phyloP scores from a whole-genome alignment of 2,888 invertebrate species.

The Globia sparganii region DNA sequence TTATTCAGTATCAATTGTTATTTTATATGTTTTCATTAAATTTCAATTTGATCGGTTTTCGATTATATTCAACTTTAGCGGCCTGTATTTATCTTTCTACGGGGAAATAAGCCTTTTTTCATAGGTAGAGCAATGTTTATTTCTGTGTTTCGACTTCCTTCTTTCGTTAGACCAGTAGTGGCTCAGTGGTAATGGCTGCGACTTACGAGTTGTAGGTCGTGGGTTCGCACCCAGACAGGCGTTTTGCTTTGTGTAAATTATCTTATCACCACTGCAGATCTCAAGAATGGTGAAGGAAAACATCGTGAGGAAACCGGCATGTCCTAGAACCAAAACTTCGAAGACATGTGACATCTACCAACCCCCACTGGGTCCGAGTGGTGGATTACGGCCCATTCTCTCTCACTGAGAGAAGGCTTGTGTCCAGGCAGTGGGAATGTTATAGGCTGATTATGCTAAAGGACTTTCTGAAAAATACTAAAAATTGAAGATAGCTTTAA shows the following conservation, averaged over 20 bases:
- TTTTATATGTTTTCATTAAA: conserved; percentile 15
- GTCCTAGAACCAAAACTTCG: too few species aligned
- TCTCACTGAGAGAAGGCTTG: background rate
- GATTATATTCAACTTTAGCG: background rate
- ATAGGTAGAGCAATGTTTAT: background rate
- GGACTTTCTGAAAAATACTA: background rate
- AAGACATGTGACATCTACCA: too few species aligned
- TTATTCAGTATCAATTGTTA: conserved; percentile 8
- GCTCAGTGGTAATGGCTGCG: background rate
- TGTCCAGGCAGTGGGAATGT: background rate
- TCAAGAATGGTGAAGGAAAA: background rate
- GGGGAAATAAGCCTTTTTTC: too few species aligned
- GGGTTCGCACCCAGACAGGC: too few species aligned
- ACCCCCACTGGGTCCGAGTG: too few species aligned
- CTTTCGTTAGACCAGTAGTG: background rate
- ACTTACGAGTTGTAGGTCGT: too few species aligned
- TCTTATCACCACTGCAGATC: too few species aligned
- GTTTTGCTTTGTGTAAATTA: too few species aligned
- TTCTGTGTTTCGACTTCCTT: background rate
- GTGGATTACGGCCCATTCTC: too few species aligned
- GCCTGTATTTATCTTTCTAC: background rate
- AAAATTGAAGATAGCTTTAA: background rate
- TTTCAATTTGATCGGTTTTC: background rate
- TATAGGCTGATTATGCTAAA: background rate
- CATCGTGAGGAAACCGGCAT: background rate